Conservation (phyloP, 2,888 invertebrate genomes). For the Nomada flava region DNA sequence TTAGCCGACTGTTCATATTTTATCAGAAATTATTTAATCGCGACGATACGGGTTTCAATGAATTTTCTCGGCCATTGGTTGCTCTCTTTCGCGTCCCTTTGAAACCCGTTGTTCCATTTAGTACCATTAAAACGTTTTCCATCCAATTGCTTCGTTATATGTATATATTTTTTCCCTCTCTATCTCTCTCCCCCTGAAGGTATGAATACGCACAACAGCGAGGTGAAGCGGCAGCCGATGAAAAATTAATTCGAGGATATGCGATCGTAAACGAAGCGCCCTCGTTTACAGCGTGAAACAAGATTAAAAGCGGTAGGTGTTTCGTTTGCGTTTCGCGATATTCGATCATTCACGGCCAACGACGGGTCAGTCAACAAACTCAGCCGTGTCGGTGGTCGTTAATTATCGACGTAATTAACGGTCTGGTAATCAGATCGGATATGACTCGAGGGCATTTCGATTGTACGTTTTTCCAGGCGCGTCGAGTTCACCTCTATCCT, state of each 20-base stretch:
- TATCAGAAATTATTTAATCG: slow-evolving; percentile 19
- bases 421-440: slow-evolving; percentile 51
- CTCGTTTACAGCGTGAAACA: neutral
- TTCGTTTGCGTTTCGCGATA: slow-evolving; percentile 10
- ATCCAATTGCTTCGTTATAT: slow-evolving; percentile 7
- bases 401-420: slow-evolving; percentile 68
- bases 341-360: slow-evolving; percentile 1
- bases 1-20: slow-evolving; percentile 9
- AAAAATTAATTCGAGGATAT: slow-evolving; percentile 5
- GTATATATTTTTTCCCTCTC: too few relatives aligned
- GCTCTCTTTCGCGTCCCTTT: neutral
- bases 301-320: slow-evolving; percentile 4
- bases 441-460: slow-evolving; percentile 54
- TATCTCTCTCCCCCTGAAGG: neutral
- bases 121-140: slow-evolving; percentile 8
- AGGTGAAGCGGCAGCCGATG: neutral
- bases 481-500: slow-evolving; percentile 35
- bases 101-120: slow-evolving; percentile 4
- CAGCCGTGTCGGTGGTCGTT: slow-evolving; percentile 45
- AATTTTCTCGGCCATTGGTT: neutral
- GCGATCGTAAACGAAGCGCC: neutral
- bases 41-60: neutral
- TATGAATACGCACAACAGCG: neutral
- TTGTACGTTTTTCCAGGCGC: slow-evolving; percentile 56
- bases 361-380: slow-evolving; percentile 28